These are phyloP conservation scores for Callinectes sapidus DNA, from an alignment of 2,888 invertebrate genomes.

Conservation along the genomic window DNA sequence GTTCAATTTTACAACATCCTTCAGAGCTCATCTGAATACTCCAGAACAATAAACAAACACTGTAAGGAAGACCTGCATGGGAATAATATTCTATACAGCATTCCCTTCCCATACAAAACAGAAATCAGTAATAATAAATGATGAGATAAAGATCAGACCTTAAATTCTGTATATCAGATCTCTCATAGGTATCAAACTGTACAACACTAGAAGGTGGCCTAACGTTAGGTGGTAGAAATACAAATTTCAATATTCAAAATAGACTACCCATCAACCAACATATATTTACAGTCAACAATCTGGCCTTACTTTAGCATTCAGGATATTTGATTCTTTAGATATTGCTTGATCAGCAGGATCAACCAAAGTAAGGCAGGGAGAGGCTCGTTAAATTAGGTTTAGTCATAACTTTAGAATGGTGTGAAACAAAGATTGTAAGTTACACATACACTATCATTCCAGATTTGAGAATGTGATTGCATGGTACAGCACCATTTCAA, in stretches of 20 bases:
- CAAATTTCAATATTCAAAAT: constrained; percentile 71
- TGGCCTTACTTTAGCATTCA: constrained; percentile 59
- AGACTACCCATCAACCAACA: constrained; percentile 71
- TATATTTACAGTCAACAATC: constrained; percentile 68
- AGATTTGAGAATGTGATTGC: constrained; percentile 26
- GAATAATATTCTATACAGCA: constrained; percentile 39
- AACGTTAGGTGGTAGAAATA: constrained; percentile 65
- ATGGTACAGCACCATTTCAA: constrained; percentile 67
- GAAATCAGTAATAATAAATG: constrained; percentile 45
- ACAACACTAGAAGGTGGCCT: constrained; percentile 63
- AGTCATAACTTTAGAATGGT: neutral
- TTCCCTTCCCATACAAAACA: constrained; percentile 53
- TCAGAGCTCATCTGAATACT: constrained; percentile 48
- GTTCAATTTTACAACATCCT: constrained; percentile 44
- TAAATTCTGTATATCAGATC: constrained; percentile 58
- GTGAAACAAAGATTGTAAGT: neutral
- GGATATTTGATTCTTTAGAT: constrained; percentile 40
- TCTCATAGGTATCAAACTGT: constrained; percentile 57
- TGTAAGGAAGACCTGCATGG: constrained; percentile 36
- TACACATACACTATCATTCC: neutral
- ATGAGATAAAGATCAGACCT: constrained; percentile 60
- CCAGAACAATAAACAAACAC: constrained; percentile 26
- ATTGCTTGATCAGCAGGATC: constrained; percentile 39
- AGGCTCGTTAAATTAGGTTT: neutral
- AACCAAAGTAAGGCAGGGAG: constrained; percentile 43